These are phyloP conservation scores for Cordylochernes scorpioides DNA, from an alignment of 2,888 invertebrate species.

Conservation along the genomic window DNA sequence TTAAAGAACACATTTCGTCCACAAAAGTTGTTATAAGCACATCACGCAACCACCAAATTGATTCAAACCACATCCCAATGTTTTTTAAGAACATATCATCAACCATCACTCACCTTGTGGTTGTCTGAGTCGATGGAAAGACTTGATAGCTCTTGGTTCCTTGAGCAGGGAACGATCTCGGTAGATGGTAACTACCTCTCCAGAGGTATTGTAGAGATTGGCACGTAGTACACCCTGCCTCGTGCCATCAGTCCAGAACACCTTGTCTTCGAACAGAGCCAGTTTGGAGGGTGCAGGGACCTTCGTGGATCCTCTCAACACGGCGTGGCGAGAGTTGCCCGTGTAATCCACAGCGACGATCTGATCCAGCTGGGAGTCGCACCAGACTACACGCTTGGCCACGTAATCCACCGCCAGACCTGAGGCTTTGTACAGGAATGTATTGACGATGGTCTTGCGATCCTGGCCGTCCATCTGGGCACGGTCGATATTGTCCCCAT, in stretches of 20 bases:
- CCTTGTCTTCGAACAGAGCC: conserved; percentile 53
- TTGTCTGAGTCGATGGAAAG: conserved; percentile 50
- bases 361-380: conserved; percentile 75
- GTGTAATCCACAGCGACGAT: conserved; percentile 86
- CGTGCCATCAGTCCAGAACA: conserved; percentile 73
- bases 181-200: conserved; percentile 48
- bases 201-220: conserved; percentile 51
- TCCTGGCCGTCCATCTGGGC: conserved; percentile 85
- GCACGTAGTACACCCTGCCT: conserved; percentile 66
- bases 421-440: conserved; percentile 75
- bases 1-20: too few relatives aligned
- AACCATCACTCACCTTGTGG: conserved; percentile 29
- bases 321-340: conserved; percentile 30
- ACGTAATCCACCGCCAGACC: conserved; percentile 76
- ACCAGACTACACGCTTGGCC: conserved; percentile 73
- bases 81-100: not conserved
- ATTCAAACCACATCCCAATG: too few relatives aligned
- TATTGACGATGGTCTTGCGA: conserved; percentile 51
- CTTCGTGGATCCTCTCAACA: conserved; percentile 20
- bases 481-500: conserved; percentile 32
- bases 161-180: conserved; percentile 43
- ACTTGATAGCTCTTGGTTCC: conserved; percentile 56
- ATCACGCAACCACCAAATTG: too few relatives aligned
- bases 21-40: too few relatives aligned
- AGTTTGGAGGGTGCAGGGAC: conserved; percentile 61